A percentile compares a stretch with the other conserved stretches of the same genome.
Evolutionary conservation across 2,797 vertebrate genomes (phyloP).

Genomic region (Silurus aristotelis): DNA sequence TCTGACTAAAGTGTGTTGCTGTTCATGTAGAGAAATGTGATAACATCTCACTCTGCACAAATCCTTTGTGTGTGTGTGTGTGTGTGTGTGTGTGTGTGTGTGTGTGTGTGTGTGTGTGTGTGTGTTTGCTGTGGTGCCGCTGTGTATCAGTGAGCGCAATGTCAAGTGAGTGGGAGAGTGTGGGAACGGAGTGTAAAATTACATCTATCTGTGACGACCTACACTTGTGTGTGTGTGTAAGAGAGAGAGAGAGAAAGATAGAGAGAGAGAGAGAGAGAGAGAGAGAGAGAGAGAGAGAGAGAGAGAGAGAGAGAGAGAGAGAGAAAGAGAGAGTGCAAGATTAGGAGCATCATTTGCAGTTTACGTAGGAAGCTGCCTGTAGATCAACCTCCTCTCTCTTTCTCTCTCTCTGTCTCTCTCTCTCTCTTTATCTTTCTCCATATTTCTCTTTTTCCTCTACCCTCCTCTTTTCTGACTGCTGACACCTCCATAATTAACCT

Average conservation of each 20-base stretch:
- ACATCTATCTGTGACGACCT: slow-evolving; percentile 50
- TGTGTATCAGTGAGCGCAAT: slow-evolving; percentile 27
- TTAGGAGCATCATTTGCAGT: slow-evolving; percentile 43
- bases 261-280: not conserved
- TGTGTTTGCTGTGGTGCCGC: slow-evolving; percentile 24
- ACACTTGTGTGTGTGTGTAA: slow-evolving; percentile 28
- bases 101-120: slow-evolving; percentile 26
- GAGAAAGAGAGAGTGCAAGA: slow-evolving; percentile 3
- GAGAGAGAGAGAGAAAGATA: not conserved
- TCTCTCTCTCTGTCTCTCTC: not conserved
- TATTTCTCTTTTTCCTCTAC: slow-evolving; percentile 19
- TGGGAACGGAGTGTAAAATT: slow-evolving; percentile 57
- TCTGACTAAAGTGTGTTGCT: slow-evolving; percentile 22
- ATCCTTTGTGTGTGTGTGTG: slow-evolving; percentile 11
- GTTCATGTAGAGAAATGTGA: not conserved
- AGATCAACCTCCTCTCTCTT: slow-evolving; percentile 32
- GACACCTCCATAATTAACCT: slow-evolving; percentile 63
- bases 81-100: slow-evolving; percentile 15
- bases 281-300: not conserved
- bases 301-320: not conserved
- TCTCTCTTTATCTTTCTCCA: not conserved
- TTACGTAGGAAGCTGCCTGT: slow-evolving; percentile 48
- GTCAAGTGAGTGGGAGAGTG: slow-evolving; percentile 54
- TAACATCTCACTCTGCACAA: slow-evolving; percentile 2
- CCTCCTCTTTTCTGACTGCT: slow-evolving; percentile 45